These are phyloP conservation scores for silkworm (Bombyx mori) DNA, from an alignment of 1,140 invertebrate species.

Conservation along the genomic window ASM3026992v2 NC_085132.1:5597501-5598000, in stretches of 20 bases:
- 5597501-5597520: constrained; percentile 11
- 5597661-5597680: constrained; percentile 6
- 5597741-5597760: constrained; percentile 18
- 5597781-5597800: constrained; percentile 38
- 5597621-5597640: constrained; percentile 7
- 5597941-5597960: not conserved
- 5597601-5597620: constrained; percentile 16
- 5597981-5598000: not conserved
- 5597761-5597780: constrained; percentile 52
- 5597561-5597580: constrained; percentile 13
- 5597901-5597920: constrained; percentile 36
- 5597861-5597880: constrained; percentile 23
- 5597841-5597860: constrained; percentile 41
- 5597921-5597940: constrained; percentile 18
- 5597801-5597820: constrained; percentile 43
- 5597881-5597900: constrained; percentile 22
- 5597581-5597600: constrained; percentile 19
- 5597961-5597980: not conserved
- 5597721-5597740: constrained; percentile 14
- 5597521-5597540: constrained; percentile 13
- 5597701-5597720: constrained; percentile 5
- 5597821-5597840: constrained; percentile 38
- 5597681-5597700: not conserved
- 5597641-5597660: constrained; percentile 12
- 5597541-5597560: constrained; percentile 9